A percentile compares a stretch with the other conserved stretches of the same genome.
Conservation (phyloP, 2,888 invertebrate genomes). For the Dione vanillae region DNA sequence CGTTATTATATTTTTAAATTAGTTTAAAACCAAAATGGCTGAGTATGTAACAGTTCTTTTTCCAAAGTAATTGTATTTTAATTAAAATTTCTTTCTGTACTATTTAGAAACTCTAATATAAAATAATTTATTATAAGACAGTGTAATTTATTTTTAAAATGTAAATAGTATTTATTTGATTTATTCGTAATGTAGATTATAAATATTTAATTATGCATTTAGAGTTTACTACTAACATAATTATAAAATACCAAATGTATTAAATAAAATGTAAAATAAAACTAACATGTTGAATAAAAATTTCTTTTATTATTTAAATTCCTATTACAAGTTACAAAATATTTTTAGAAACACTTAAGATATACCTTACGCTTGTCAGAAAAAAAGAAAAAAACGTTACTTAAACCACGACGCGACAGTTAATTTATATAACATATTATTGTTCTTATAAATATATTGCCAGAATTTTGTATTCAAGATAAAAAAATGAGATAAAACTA, state of each 20-base stretch:
- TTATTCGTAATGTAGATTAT: slow-evolving; percentile 9
- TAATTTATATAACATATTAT: no score
- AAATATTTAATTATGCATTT: slow-evolving; percentile 37
- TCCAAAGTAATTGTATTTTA: no score
- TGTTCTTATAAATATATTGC: background rate
- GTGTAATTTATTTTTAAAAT: slow-evolving; percentile 1
- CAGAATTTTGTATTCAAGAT: background rate
- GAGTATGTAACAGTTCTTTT: no score
- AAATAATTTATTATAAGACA: background rate
- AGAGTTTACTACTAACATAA: slow-evolving; percentile 30
- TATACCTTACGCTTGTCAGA: background rate
- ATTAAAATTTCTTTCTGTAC: no score
- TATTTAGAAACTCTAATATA: no score
- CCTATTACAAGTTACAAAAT: slow-evolving; percentile 28
- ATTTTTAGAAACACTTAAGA: slow-evolving; percentile 6
- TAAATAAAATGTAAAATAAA: slow-evolving; percentile 34
- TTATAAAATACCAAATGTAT: slow-evolving; percentile 43
- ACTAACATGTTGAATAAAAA: slow-evolving; percentile 28
- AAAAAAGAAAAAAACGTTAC: background rate
- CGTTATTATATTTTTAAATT: no score
- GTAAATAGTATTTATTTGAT: slow-evolving; percentile 22
- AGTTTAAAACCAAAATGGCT: no score
- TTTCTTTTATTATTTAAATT: slow-evolving; percentile 29
- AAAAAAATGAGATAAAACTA: background rate
- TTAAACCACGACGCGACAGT: no score